Conservation (phyloP, 2,113 vertebrate species). For the Cyprinus carpio region DNA sequence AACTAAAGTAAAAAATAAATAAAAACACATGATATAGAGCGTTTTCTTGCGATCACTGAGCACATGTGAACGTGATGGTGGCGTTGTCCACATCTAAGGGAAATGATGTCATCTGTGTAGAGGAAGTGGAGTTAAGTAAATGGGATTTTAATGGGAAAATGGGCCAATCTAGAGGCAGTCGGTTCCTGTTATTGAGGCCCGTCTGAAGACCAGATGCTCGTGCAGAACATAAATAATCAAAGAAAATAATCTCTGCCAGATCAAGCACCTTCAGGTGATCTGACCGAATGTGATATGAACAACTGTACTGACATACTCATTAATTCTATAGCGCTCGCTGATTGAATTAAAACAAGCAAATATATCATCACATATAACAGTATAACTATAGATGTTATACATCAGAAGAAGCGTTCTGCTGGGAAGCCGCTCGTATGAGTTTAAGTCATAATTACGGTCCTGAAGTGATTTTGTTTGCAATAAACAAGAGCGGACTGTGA, state of each 20-base stretch:
- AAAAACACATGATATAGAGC: background rate
- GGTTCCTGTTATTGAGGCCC: slow-evolving; percentile 53
- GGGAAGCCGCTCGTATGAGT: background rate
- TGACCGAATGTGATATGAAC: background rate
- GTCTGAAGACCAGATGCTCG: slow-evolving; percentile 64
- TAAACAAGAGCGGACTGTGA: background rate
- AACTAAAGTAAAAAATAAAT: background rate
- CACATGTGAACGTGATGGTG: background rate
- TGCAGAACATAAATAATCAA: background rate
- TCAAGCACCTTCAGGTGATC: background rate
- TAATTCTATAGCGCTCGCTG: background rate
- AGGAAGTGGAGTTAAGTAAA: slow-evolving; percentile 60
- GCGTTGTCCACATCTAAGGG: background rate
- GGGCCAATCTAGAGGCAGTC: slow-evolving; percentile 59
- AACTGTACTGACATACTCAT: background rate
- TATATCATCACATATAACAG: background rate
- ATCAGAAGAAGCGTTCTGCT: background rate
- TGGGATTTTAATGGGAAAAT: slow-evolving; percentile 67
- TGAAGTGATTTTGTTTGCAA: background rate
- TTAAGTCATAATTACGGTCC: background rate
- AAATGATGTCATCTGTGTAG: slow-evolving; percentile 30
- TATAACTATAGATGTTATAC: background rate
- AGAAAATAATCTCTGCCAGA: background rate
- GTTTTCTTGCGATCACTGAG: background rate
- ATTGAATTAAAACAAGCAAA: background rate